phyloP scores from a whole-genome alignment of 2,888 invertebrate species.

The Netelia melanura region DNA sequence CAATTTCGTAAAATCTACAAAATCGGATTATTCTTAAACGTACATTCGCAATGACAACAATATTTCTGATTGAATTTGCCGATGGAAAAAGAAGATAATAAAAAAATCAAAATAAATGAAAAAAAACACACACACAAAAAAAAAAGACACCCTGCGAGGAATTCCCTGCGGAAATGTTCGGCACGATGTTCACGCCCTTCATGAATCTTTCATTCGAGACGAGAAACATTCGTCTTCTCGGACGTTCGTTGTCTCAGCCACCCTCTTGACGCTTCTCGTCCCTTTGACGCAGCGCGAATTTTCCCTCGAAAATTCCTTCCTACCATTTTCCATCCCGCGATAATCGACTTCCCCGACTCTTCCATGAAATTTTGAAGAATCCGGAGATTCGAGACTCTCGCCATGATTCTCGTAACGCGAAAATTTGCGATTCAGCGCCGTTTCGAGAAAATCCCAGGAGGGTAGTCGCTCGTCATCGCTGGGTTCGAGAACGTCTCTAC shows the following conservation, averaged over 20 bases:
- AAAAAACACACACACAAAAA: neutral
- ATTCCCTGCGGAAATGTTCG: constrained; percentile 7
- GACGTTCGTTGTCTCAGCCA: constrained; percentile 33
- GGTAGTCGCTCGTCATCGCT: constrained; percentile 75
- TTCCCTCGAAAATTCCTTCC: constrained; percentile 58
- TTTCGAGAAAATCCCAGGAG: constrained; percentile 79
- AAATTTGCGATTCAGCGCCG: constrained; percentile 77
- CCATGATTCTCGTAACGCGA: constrained; percentile 73
- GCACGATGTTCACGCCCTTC: neutral
- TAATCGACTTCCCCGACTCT: constrained; percentile 72
- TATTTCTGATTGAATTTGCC: neutral
- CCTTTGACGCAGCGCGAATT: constrained; percentile 4
- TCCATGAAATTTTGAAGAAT: constrained; percentile 65
- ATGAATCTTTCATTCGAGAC: constrained; percentile 23
- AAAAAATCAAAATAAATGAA: neutral
- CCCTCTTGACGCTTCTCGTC: neutral
- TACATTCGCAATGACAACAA: neutral
- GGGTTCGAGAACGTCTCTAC: constrained; percentile 68
- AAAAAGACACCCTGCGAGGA: neutral
- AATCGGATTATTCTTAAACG: neutral
- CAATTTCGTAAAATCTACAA: neutral
- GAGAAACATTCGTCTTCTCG: constrained; percentile 14
- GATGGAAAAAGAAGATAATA: neutral
- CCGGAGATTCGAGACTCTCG: constrained; percentile 57
- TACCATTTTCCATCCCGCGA: constrained; percentile 65